These are phyloP conservation scores for Cheilosia grossa DNA, from an alignment of 2,888 invertebrate genomes.

Conservation along the genomic window DNA sequence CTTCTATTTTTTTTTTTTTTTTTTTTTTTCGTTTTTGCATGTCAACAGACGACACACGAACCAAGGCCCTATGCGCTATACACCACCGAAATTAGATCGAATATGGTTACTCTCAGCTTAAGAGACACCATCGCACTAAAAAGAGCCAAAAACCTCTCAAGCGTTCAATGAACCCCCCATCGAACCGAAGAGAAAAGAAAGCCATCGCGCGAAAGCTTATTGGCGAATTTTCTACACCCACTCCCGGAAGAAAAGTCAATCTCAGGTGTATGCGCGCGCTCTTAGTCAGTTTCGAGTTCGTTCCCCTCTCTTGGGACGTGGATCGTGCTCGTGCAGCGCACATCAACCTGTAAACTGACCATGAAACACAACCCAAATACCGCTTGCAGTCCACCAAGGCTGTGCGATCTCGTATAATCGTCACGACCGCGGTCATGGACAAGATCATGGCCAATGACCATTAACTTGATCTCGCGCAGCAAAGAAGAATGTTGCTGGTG, in stretches of 20 bases:
- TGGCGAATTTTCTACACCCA: slow-evolving; percentile 53
- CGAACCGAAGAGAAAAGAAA: slow-evolving; percentile 65
- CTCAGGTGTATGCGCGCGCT: slow-evolving; percentile 11
- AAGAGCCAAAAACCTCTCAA: slow-evolving; percentile 45
- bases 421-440: slow-evolving; percentile 63
- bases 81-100: slow-evolving; percentile 35
- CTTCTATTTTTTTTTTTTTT: slow-evolving; percentile 22
- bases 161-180: slow-evolving; percentile 68
- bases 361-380: slow-evolving; percentile 57
- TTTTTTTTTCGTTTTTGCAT: slow-evolving; percentile 24
- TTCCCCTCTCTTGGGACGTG: slow-evolving; percentile 61
- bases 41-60: background rate
- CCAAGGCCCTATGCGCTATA: background rate
- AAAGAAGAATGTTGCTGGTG: slow-evolving; percentile 28
- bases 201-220: slow-evolving; percentile 42
- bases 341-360: slow-evolving; percentile 59
- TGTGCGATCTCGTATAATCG: slow-evolving; percentile 39
- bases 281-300: slow-evolving; percentile 60
- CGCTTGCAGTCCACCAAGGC: slow-evolving; percentile 41
- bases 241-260: slow-evolving; percentile 62
- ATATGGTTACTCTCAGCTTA: slow-evolving; percentile 21
- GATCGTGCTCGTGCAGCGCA: slow-evolving; percentile 18
- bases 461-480: slow-evolving; percentile 43
- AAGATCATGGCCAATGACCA: slow-evolving; percentile 73
- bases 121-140: slow-evolving; percentile 17